Base-by-base conservation (phyloP, 2,888 invertebrate genomes). In the Heteropelma amictum region DNA sequence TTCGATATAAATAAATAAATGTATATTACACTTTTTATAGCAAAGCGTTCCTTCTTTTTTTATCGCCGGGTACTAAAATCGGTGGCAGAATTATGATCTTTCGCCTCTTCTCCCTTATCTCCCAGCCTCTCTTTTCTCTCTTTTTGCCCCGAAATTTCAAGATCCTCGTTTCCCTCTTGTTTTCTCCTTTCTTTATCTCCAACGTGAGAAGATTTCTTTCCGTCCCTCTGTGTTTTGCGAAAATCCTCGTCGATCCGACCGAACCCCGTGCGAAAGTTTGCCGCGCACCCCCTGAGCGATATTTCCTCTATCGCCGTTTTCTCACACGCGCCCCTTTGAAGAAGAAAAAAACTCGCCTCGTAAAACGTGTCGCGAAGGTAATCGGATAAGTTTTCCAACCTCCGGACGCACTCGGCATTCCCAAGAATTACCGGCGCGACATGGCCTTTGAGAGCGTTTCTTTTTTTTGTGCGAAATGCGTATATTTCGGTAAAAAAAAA, bases 331-430 rank as follows among this genome's bases (percentile, higher is more conserved):
- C 47, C 53, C n/a, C n/a, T n/a, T n/a, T n/a, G n/a, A n/a, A n/a
- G n/a, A n/a, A n/a, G n/a, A n/a, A 38, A 67, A 72, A 56, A 72
- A 72, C 60, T 72, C 67, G 61, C 54, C 72, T 72, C 72, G 67
- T 72, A 72, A 72, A 72, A 67, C 72, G 64, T 64, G 67, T 67
- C 67, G n/a, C n/a, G 45, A 61, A 61, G 72, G 67, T 72, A 72
- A 72, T 72, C 72, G 67, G 72, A 72, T 67, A 72, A 72, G 72
- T 72, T 72, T 58, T 47, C 30, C 38, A 53, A 60, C 47, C 14
- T 45, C 53, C 64, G 45, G 65, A 53, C 45, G 21, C 38, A n/a
- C n/a, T n/a, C n/a, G n/a, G 1, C 12, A 45, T 19, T 60, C 47
- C 53, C 10, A 58, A 42, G 51, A 49, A 30, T 54, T 23, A 49